Conservation (phyloP, 2,888 invertebrate species). For the Tineola bisselliella region DNA sequence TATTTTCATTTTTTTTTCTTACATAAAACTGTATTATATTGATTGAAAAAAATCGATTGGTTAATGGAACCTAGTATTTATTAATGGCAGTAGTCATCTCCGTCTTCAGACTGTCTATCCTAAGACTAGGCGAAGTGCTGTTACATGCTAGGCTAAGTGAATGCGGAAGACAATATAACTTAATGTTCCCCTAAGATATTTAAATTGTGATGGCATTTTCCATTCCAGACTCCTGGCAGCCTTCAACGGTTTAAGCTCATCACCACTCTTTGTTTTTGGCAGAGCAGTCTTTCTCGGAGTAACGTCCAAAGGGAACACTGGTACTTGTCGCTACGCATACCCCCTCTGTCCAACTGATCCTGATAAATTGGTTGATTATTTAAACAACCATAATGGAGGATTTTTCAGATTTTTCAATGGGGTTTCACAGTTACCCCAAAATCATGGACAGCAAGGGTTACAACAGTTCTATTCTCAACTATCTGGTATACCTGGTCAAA, state of each 20-base stretch:
- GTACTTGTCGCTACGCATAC: conserved; percentile 72
- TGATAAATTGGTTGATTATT: conserved; percentile 76
- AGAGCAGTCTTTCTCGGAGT: conserved; percentile 80
- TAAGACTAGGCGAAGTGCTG: too few relatives aligned
- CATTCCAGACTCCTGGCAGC: conserved; percentile 66
- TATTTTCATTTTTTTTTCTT: too few relatives aligned
- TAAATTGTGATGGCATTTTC: background rate
- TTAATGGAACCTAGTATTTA: too few relatives aligned
- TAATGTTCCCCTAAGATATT: too few relatives aligned
- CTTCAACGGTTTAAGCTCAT: conserved; percentile 62
- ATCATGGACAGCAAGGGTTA: conserved; percentile 30
- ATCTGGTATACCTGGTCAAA: conserved; percentile 18
- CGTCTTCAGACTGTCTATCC: too few relatives aligned
- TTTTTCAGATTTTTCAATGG: conserved; percentile 82
- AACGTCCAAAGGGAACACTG: conserved; percentile 69
- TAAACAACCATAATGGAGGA: conserved; percentile 88
- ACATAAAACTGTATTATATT: too few relatives aligned
- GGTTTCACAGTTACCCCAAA: conserved; percentile 32
- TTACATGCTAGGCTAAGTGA: too few relatives aligned
- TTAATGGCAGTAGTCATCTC: too few relatives aligned
- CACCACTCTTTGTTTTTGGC: conserved; percentile 78
- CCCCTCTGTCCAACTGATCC: conserved; percentile 78
- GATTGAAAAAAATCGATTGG: too few relatives aligned
- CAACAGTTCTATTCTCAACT: conserved; percentile 50
- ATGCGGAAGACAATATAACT: too few relatives aligned